Base-by-base conservation (phyloP, 92 coral and sea anemone genomes). In the Epizoanthus illoricatus region DNA sequence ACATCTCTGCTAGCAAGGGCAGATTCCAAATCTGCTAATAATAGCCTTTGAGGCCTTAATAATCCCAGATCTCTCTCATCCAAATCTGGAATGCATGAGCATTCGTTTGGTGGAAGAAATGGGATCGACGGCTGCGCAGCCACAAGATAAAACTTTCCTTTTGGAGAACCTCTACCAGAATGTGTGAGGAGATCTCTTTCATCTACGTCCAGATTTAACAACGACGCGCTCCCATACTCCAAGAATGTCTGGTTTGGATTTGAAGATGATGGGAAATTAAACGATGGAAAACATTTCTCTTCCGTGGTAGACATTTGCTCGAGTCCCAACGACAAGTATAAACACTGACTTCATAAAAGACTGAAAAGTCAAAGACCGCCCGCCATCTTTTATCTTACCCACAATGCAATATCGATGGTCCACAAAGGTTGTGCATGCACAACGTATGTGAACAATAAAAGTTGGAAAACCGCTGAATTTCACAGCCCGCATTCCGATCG, bases 171-270 rank as follows among this genome's bases (percentile, higher is more conserved):
- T 85, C 85, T 92, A 39, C 83, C 88, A 62, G 97, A 79, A 18
- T 84, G 64, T 13, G 81, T 15, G 20, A 87, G 63, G 18, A 88
- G 69, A n/a, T 52, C 81, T 13, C 75, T 66, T 45, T 84, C 88
- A 55, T 87, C 83, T 39, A 90, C 74, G 62, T 83, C 89, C 12
- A 97, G 42, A 64, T 90, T 89, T 39, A 84, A 73, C 21, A 82
- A 59, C n/a, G 97, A 89, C 8, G 91, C 63, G 49, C 91, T 90
- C 13, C 99, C 98, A 81, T 97, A 97, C 47, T 94, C 99, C 24
- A 92, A 71, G 43, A 90, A 90, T 8, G 88, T 86, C 80, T 93
- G 94, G 18, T 81, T 68, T 24, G 86, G 89, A 57, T 92, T 89
- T 21, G 85, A 71, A 23, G 90, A 88, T 72, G 86, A 91, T 12